Evolutionary conservation across 2,113 vertebrate genomes (phyloP).

Genomic region (Arizona elegans): DNA sequence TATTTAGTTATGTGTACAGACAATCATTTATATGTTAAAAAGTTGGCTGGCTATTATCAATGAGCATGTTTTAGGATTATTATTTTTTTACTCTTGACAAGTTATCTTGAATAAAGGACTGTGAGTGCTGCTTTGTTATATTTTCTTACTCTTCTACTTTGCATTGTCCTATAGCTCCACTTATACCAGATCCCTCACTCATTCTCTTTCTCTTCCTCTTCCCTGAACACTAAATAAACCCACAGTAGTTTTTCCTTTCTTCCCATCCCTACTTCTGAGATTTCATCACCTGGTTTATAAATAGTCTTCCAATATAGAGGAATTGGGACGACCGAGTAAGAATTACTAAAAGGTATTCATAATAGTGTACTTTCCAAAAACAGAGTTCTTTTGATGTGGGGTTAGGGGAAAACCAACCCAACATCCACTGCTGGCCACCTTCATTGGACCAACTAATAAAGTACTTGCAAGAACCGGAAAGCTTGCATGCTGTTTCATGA

Average conservation of each 20-base stretch:
- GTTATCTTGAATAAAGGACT: not conserved
- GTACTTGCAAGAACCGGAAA: not conserved
- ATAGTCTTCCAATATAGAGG: not conserved
- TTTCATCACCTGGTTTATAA: not conserved
- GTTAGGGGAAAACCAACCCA: not conserved
- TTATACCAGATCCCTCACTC: rapidly evolving
- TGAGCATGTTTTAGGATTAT: not conserved
- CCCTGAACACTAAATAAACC: not conserved
- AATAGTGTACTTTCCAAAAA: not conserved
- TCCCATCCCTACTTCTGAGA: no score
- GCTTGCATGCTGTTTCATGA: not conserved
- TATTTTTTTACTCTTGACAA: not conserved
- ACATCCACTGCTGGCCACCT: not conserved
- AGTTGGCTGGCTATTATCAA: not conserved
- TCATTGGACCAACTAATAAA: not conserved
- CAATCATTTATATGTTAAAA: not conserved
- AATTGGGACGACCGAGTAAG: not conserved
- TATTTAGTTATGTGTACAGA: not conserved
- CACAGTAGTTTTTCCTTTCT: not conserved
- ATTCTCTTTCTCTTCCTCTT: no score
- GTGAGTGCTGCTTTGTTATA: not conserved
- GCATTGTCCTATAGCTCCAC: not conserved
- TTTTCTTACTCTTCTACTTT: not conserved
- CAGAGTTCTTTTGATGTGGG: not conserved
- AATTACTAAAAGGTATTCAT: not conserved